A percentile compares a stretch with the other conserved stretches of the same genome.
Evolutionary conservation across 2,797 vertebrate genomes (phyloP).

Genomic region (Sebastes paucispinis): DNA sequence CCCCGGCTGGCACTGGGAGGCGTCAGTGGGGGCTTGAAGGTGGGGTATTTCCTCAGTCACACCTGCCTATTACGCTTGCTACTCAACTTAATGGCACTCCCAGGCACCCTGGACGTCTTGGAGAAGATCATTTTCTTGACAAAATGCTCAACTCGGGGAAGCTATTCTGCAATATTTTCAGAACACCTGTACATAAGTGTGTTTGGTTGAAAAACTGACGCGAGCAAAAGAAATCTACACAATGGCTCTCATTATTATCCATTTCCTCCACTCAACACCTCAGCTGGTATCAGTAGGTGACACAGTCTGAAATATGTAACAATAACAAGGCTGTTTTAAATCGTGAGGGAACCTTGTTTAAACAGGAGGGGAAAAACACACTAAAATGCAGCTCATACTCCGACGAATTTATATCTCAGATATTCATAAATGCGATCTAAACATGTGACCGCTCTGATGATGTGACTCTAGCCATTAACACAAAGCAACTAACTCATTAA

Average conservation of each 20-base stretch:
- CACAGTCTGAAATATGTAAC: conserved; percentile 31
- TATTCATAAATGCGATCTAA: conserved; percentile 35
- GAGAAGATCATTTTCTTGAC: conserved; percentile 66
- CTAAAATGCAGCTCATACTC: neutral
- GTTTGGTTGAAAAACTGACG: conserved; percentile 42
- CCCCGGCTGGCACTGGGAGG: conserved; percentile 59
- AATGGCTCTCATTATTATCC: conserved; percentile 53
- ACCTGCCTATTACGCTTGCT: conserved; percentile 66
- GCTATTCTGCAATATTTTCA: conserved; percentile 54
- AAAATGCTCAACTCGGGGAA: conserved; percentile 61
- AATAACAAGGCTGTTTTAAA: conserved; percentile 24
- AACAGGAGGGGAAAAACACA: neutral
- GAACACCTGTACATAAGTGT: conserved; percentile 38
- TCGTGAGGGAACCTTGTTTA: neutral
- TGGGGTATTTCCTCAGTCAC: conserved; percentile 64
- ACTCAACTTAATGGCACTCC: conserved; percentile 67
- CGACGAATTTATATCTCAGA: neutral
- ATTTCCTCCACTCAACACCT: conserved; percentile 43
- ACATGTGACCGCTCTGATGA: conserved; percentile 30
- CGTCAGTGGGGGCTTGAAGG: conserved; percentile 46
- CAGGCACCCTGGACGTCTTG: conserved; percentile 47
- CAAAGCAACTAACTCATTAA: conserved; percentile 55
- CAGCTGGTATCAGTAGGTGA: conserved; percentile 22
- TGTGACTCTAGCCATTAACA: conserved; percentile 44
- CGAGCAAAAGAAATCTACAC: conserved; percentile 33